A percentile compares a stretch with the other conserved stretches of the same genome.
Conservation (phyloP, 2,888 invertebrate genomes). For the Tillus elongatus region DNA sequence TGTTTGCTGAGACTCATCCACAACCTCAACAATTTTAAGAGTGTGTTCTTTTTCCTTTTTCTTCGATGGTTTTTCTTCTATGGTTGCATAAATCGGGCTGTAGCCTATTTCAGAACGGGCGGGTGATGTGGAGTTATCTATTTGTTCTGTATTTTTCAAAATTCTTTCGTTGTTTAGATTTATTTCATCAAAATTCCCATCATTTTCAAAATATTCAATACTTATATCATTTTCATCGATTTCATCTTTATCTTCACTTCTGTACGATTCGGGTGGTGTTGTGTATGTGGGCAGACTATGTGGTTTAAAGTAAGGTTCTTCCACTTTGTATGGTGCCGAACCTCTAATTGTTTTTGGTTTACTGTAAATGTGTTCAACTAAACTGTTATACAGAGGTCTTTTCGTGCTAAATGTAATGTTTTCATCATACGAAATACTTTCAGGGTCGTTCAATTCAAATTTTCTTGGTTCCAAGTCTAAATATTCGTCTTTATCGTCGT, state of each 20-base stretch:
- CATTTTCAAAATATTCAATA: conserved; percentile 27
- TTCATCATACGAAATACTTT: conserved; percentile 38
- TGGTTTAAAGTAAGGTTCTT: conserved; percentile 25
- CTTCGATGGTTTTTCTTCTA: background rate
- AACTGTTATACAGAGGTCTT: conserved; percentile 31
- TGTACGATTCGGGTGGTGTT: too few species aligned
- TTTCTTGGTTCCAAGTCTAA: too few species aligned
- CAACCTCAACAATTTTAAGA: conserved; percentile 5
- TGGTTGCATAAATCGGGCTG: conserved; percentile 3
- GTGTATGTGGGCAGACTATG: conserved; percentile 27
- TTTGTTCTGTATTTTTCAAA: conserved; percentile 19
- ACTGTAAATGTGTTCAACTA: conserved; percentile 21
- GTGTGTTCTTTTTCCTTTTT: conserved; percentile 9
- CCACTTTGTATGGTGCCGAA: conserved; percentile 28
- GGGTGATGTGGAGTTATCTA: background rate
- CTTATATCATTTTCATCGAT: conserved; percentile 14
- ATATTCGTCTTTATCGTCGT: conserved; percentile 29
- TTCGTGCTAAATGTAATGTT: conserved; percentile 36
- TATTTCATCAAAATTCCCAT: conserved; percentile 34
- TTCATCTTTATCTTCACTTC: background rate
- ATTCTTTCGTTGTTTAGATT: conserved; percentile 31
- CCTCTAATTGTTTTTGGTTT: conserved; percentile 37
- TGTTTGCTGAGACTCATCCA: conserved; percentile 12
- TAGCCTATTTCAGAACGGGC: background rate
- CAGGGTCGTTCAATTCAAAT: conserved; percentile 24